phyloP scores from a whole-genome alignment of 2,888 invertebrate species.

The Allophyes oxyacanthae region DNA sequence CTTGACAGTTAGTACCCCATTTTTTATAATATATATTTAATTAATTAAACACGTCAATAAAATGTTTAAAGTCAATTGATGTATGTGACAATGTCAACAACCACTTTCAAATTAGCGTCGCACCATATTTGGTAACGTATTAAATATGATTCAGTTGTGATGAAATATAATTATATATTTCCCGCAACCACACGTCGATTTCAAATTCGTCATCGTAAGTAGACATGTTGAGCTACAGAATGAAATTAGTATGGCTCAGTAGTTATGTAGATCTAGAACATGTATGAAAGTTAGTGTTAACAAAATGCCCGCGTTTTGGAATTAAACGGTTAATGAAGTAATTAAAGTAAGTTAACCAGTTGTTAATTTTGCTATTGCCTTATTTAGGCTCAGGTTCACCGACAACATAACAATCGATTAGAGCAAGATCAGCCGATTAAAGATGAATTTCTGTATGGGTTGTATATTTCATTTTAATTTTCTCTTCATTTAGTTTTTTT shows the following conservation, averaged over 20 bases:
- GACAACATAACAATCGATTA: no score
- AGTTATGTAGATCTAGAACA: conserved; percentile 28
- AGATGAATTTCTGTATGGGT: no score
- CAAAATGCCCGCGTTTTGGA: conserved; percentile 13
- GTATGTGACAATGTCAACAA: conserved; percentile 25
- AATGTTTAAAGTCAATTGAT: conserved; percentile 52
- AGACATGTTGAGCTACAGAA: background rate
- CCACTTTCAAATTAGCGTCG: conserved; percentile 47
- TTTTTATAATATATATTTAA: conserved; percentile 45
- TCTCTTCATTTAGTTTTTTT: no score
- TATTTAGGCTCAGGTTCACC: no score
- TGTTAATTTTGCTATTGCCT: background rate
- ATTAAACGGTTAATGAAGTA: conserved; percentile 30
- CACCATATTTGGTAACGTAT: conserved; percentile 29
- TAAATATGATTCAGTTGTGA: conserved; percentile 27
- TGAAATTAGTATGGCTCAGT: conserved; percentile 6
- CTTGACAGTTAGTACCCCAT: conserved; percentile 54
- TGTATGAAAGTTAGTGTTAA: conserved; percentile 13
- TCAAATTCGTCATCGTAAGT: conserved; percentile 11
- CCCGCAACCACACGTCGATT: conserved; percentile 7
- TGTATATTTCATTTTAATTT: no score
- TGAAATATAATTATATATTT: conserved; percentile 15
- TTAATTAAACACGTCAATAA: conserved; percentile 56
- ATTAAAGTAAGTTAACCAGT: conserved; percentile 19
- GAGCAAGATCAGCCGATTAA: no score